Percentiles rank a stretch among this genome's conserved stretches.
These are phyloP conservation scores for Microcebus griseorufus DNA, from an alignment of 2,113 vertebrate genomes.

Conservation along the genomic window DNA sequence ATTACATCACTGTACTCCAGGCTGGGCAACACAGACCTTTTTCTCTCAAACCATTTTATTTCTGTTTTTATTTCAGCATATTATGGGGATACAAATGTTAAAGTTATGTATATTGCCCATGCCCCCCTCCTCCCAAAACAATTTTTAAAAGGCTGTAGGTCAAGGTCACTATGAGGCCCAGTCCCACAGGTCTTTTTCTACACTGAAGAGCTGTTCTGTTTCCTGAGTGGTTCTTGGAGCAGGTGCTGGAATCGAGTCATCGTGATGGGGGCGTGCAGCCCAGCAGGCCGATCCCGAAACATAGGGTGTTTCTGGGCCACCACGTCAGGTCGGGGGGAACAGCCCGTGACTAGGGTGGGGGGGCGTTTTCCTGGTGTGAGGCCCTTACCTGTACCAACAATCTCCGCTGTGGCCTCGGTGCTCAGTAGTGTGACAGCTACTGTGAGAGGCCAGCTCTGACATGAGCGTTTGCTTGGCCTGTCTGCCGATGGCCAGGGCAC, in stretches of 20 bases:
- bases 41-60: neutral
- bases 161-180: neutral
- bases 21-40: too few species aligned
- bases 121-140: too few species aligned
- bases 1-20: too few species aligned
- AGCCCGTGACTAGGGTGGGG: too few species aligned
- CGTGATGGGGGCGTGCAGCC: neutral
- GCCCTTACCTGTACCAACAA: neutral
- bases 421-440: rapidly evolving
- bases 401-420: rapidly evolving
- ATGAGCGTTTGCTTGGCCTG: neutral
- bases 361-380: neutral
- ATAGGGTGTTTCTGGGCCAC: rapidly evolving
- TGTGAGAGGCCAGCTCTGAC: neutral
- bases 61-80: too few species aligned
- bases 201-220: neutral
- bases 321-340: too few species aligned
- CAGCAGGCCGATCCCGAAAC: too few species aligned
- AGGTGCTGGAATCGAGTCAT: neutral
- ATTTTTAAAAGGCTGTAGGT: neutral
- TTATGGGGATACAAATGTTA: too few species aligned
- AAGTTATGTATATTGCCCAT: too few species aligned
- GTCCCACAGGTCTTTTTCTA: rapidly evolving
- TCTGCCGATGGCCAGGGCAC: neutral
- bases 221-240: neutral